Evolutionary conservation across 2,888 invertebrate species (phyloP).

Genomic region (Perdita meconis): DNA sequence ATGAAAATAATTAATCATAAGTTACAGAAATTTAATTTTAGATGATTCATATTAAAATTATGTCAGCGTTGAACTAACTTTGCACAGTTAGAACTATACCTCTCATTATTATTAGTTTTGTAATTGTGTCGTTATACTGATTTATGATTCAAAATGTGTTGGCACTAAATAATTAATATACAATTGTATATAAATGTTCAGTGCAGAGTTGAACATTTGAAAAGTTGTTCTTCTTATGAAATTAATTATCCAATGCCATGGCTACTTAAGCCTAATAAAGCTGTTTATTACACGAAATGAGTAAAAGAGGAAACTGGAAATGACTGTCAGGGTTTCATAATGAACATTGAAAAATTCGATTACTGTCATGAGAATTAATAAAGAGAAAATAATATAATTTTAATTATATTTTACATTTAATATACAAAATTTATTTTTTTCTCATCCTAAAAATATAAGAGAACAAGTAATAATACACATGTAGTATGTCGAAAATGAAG

Average conservation of each 20-base stretch:
- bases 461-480: not conserved
- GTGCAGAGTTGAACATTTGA: no score
- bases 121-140: not conserved
- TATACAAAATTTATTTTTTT: not conserved
- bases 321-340: no score
- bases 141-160: no score
- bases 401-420: no score
- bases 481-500: not conserved
- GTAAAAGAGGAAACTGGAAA: no score
- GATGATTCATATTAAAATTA: constrained; percentile 6
- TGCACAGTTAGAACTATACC: not conserved
- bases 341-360: no score
- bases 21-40: constrained; percentile 24
- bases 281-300: no score
- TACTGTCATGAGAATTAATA: not conserved
- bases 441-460: not conserved
- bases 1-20: constrained; percentile 44
- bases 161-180: no score
- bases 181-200: no score
- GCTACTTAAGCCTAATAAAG: no score
- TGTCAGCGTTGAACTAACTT: not conserved
- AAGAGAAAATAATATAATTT: not conserved
- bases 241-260: no score
- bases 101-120: not conserved
- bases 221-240: no score